Evolutionary conservation across 2,888 invertebrate genomes (phyloP).

Genomic region (Odontothrips loti): DNA sequence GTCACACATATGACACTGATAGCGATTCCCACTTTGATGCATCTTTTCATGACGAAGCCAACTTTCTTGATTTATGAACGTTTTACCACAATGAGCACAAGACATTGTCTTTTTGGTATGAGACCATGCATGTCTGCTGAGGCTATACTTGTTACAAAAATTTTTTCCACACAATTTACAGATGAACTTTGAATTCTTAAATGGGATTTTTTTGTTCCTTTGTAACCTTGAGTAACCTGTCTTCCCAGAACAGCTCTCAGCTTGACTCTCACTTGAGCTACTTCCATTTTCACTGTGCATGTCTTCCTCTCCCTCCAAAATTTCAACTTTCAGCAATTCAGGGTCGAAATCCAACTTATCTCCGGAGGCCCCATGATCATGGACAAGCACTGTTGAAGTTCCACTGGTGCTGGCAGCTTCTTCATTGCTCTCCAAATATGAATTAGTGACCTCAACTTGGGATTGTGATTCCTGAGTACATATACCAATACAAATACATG

Average conservation of each 20-base stretch:
- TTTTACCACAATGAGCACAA: background rate
- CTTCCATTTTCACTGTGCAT: background rate
- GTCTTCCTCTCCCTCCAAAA: slow-evolving; percentile 6
- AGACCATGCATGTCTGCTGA: background rate
- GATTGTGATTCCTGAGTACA: background rate
- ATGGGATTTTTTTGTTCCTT: background rate
- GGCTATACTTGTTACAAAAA: background rate
- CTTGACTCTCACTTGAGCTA: background rate
- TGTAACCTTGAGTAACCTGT: background rate
- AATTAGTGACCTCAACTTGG: background rate
- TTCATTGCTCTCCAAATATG: background rate
- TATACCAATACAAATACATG: background rate
- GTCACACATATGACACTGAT: background rate
- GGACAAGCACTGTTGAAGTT: background rate
- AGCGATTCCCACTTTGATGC: background rate
- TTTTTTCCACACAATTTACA: background rate
- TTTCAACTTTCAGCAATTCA: slow-evolving; percentile 9
- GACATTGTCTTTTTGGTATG: background rate
- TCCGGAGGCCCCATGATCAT: background rate
- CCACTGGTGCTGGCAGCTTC: background rate
- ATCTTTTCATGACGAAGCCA: background rate
- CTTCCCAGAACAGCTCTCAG: background rate
- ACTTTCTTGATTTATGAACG: background rate
- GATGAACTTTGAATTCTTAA: background rate
- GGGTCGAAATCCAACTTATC: background rate